These are phyloP conservation scores for Champsocephalus gunnari DNA, from an alignment of 2,797 vertebrate genomes.

Conservation along the genomic window DNA sequence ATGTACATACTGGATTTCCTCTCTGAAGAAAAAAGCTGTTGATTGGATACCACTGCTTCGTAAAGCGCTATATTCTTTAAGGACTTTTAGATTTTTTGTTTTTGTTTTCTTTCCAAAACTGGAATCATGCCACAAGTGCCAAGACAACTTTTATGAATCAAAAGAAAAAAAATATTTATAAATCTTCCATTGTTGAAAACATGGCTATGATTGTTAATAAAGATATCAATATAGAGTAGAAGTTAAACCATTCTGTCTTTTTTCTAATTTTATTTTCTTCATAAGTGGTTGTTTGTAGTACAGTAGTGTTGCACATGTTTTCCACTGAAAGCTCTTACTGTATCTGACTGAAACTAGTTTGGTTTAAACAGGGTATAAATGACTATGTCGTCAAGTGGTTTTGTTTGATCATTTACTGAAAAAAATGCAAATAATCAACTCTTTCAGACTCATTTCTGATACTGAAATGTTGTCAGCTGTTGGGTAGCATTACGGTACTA, in stretches of 20 bases:
- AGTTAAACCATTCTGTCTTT: constrained; percentile 78
- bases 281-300: constrained; percentile 67
- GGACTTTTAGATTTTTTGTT: constrained; percentile 69
- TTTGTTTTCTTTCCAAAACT: constrained; percentile 79
- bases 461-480: constrained; percentile 80
- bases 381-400: constrained; percentile 84
- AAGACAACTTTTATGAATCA: constrained; percentile 82
- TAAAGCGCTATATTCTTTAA: constrained; percentile 60
- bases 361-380: constrained; percentile 97
- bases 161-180: constrained; percentile 86
- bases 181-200: constrained; percentile 85
- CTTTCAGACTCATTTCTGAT: constrained; percentile 88
- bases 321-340: constrained; percentile 87
- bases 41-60: constrained; percentile 78
- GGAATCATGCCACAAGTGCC: constrained; percentile 84
- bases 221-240: constrained; percentile 85
- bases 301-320: constrained; percentile 76
- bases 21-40: constrained; percentile 70
- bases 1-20: constrained; percentile 80
- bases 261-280: constrained; percentile 67
- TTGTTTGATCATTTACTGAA: constrained; percentile 85
- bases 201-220: constrained; percentile 88
- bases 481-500: constrained; percentile 91
- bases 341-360: constrained; percentile 79
- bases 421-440: constrained; percentile 86